Evolutionary conservation across 1,140 invertebrate genomes (phyloP).

Genomic region (Monochamus saltuarius): DNA sequence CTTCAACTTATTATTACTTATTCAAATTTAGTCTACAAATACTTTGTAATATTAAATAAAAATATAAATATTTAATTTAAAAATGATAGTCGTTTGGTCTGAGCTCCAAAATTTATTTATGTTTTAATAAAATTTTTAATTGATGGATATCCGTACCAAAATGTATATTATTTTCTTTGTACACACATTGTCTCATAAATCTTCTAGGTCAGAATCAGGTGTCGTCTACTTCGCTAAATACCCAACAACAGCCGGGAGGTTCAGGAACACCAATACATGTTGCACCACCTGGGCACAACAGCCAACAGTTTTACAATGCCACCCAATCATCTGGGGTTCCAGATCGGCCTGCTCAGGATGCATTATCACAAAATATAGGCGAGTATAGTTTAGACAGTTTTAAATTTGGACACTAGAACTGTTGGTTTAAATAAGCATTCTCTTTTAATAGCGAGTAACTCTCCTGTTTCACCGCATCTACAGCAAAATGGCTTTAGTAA

Average conservation of each 20-base stretch:
- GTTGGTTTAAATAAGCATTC: constrained; percentile 20
- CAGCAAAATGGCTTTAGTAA: constrained; percentile 54
- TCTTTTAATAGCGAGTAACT: constrained; percentile 34
- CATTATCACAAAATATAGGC: constrained; percentile 8
- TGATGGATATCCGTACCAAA: no score
- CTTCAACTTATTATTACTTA: no score
- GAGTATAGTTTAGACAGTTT: neutral
- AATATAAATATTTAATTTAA: no score
- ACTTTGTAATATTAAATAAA: no score
- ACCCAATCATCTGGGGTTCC: constrained; percentile 2
- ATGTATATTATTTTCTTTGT: no score
- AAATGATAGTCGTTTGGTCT: no score
- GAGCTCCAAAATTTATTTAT: no score
- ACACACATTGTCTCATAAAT: neutral
- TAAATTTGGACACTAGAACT: neutral
- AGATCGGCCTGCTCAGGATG: constrained; percentile 6
- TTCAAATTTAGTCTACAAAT: no score
- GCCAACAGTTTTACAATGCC: constrained; percentile 7
- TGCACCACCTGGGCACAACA: constrained; percentile 1
- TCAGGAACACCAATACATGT: constrained; percentile 19
- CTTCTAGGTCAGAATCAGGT: constrained; percentile 9
- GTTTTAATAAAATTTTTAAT: no score
- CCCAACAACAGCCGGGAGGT: constrained; percentile 1
- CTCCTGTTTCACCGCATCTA: constrained; percentile 50
- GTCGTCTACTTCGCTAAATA: constrained; percentile 4